These are phyloP conservation scores for Synergus gifuensis DNA, from an alignment of 2,888 invertebrate species.

Conservation along the genomic window DNA sequence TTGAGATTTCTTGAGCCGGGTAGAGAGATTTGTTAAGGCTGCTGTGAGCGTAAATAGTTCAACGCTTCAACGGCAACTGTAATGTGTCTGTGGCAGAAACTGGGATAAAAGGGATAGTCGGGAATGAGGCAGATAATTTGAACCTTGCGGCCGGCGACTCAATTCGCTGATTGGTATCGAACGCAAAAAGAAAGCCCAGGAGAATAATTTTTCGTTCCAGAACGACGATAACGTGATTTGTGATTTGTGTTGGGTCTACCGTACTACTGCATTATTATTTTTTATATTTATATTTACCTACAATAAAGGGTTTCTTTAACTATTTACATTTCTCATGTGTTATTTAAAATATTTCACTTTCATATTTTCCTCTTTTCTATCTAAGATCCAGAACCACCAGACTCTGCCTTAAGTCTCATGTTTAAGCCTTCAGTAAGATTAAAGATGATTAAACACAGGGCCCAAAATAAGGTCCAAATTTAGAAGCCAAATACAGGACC, in stretches of 20 bases:
- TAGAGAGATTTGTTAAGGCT: background rate
- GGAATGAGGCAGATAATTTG: conserved; percentile 4
- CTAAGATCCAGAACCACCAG: too few relatives aligned
- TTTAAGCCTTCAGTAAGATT: too few relatives aligned
- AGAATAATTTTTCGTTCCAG: background rate
- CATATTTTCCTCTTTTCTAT: too few relatives aligned
- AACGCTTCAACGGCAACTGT: background rate
- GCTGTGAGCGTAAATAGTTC: background rate
- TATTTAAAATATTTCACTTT: too few relatives aligned
- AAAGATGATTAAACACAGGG: too few relatives aligned
- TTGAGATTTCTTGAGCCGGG: conserved; percentile 1
- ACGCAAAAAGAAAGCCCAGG: background rate
- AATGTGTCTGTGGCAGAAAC: background rate
- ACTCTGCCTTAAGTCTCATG: too few relatives aligned
- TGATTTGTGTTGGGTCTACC: background rate
- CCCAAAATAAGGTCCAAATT: too few relatives aligned
- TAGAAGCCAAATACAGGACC: too few relatives aligned
- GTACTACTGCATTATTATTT: too few relatives aligned
- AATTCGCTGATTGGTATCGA: background rate
- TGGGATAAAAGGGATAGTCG: background rate
- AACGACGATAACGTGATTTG: background rate
- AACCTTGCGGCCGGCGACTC: background rate
- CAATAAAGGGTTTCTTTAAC: too few relatives aligned
- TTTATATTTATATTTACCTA: too few relatives aligned
- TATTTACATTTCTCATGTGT: too few relatives aligned